Evolutionary conservation across 2,113 vertebrate species (phyloP), one percentile per base, ranked within the genome.

Genomic region (Halcyon malimbica): DNA sequence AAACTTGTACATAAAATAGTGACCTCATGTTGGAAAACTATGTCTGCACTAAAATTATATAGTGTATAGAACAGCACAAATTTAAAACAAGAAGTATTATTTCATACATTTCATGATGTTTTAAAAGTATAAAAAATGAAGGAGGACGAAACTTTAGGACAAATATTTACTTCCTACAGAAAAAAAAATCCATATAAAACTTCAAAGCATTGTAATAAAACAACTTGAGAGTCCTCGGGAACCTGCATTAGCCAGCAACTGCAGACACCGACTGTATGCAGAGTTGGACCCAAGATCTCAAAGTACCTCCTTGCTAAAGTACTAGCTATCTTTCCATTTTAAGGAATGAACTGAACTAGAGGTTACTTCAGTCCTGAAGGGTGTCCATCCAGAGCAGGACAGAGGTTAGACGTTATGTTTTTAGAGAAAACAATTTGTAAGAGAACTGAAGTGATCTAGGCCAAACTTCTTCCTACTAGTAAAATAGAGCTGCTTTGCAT

Each of bases 261-360:
- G 17, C 35, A 64, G 25, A 35, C 19, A 28, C 1, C 0, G 1
- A 17, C 28, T 35, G 2, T 1, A 6, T 7, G 17, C 31, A 83
- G 53, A 80, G 62, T 50, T 70, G 25, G n/a, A 24, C 21, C 13
- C 10, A 39, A 35, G 8, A 67, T 18, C 23, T 63, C 60, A 54
- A 21, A 71, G 29, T 17, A 35, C 7, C 21, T 63, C 71, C 31
- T 17, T 74, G n/a, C 13, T 5, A 69, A 51, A 81, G 46, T 20
- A 91, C 0, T 11, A 42, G 13, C 6, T 51, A 14, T 48, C 41
- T 33, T 76, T 11, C 62, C 51, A 39, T 29, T 60, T 29, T 53
- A 33, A 10, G 23, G 39, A 42, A 10, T 5, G 14, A 70, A n/a
- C 23, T 21, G 6, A 75, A 50, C 11, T 33, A 54, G 57, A 51